Percentiles rank a stretch among this genome's conserved stretches.
phyloP scores from a whole-genome alignment of 1,140 invertebrate species.

The Ceratosolen solmsi region DNA sequence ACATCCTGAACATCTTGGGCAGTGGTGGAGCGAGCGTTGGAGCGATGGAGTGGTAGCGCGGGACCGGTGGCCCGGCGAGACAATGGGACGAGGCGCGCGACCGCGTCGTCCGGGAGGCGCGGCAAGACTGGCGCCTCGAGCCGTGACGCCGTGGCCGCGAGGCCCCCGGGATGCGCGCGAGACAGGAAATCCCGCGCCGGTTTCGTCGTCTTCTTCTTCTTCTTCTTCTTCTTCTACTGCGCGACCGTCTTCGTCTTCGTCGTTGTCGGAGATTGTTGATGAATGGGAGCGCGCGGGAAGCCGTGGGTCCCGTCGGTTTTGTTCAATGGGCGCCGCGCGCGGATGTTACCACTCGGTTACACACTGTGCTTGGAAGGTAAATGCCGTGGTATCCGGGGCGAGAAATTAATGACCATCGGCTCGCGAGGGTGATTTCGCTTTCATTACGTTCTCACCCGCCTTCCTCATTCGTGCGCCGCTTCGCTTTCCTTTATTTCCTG shows the following conservation, averaged over 20 bases:
- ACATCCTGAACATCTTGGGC: constrained; percentile 34
- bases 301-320: background rate
- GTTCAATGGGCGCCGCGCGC: constrained; percentile 4
- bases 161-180: constrained; percentile 61
- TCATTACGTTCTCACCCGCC: background rate
- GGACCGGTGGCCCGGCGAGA: background rate
- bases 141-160: constrained; percentile 54
- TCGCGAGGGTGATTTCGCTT: background rate
- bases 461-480: background rate
- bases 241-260: background rate
- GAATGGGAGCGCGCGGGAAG: constrained; percentile 4
- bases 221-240: background rate
- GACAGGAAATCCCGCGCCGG: constrained; percentile 60
- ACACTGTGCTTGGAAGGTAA: background rate
- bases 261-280: background rate
- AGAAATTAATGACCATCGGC: background rate
- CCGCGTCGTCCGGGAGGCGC: constrained; percentile 25
- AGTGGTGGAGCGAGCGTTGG: background rate
- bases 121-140: constrained; percentile 50
- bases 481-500: background rate
- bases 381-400: background rate
- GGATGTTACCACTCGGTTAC: background rate
- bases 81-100: constrained; percentile 1
- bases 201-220: background rate
- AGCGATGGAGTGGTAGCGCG: background rate